Base-by-base conservation (phyloP, 2,797 vertebrate genomes). In the Diglossa cyanea region DNA sequence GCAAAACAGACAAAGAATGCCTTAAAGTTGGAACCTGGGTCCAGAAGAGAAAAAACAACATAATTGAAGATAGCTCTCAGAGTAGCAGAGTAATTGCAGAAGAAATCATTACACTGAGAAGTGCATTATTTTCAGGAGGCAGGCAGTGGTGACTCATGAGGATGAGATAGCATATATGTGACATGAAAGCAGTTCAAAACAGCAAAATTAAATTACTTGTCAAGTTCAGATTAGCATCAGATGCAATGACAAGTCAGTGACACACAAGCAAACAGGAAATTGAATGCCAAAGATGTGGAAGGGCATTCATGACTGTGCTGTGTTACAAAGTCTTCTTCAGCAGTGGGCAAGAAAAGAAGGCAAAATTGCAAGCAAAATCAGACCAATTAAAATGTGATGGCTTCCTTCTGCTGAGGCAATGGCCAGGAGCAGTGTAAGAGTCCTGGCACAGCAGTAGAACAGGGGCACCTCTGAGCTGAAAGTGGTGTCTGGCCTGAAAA, bases 111-210 rank as follows among this genome's bases (percentile, higher is more conserved):
- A 15, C 11, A 14, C 31, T 68, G 68, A 75, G 57, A 75, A 88
- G 15, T 12, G 33, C 26, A 35, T 91, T 77, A 25, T 84, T 83
- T 96, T 91, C 76, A 66, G 66, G 73, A 92, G 76, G 65, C 76
- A 81, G 70, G 66, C 2, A 1, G 33, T 66, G 3, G 33, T 95
- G 93, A 94, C 58, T 95, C 70, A 78, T 1, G 5, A 20, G 33
- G 66, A 86, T 94, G 83, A 93, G 76, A 65, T 39, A 16, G 93
- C 93, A 78, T 54, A 31, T 95, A 90, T 92, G 86, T 86, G 93
- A 75, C 79, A 94, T 62, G 85, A 80, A 92, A 81, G 90, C 79
- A 81, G 47, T 93, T 83, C 72, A 60, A 73, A 93, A 62, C 92
- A 86, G 82, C 24, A 51, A 60, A 80, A 93, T 68, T 71, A 74